phyloP scores from a whole-genome alignment of 1,140 invertebrate species.

The Drosophila orena region DNA sequence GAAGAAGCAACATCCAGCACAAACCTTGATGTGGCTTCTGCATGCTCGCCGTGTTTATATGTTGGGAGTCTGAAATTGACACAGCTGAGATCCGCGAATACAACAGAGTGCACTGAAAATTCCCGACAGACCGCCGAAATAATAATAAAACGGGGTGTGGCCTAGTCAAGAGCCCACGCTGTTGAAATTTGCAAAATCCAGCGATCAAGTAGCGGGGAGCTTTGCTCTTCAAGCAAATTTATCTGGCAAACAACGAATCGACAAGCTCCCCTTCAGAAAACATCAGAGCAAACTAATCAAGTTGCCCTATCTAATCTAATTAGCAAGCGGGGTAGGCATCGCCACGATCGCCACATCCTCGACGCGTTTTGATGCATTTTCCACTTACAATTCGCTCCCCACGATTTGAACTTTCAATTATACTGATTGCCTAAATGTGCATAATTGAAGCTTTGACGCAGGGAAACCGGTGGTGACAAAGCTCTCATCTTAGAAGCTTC shows the following conservation, averaged over 20 bases:
- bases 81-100: conserved; percentile 3
- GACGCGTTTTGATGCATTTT: conserved; percentile 1
- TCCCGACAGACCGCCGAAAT: background rate
- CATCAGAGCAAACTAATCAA: conserved; percentile 49
- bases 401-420: conserved; percentile 26
- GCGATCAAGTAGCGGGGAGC: conserved; percentile 17
- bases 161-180: conserved; percentile 11
- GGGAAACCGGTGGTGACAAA: conserved; percentile 15
- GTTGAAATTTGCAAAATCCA: conserved; percentile 3
- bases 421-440: conserved; percentile 26
- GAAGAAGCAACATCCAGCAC: conserved; percentile 55
- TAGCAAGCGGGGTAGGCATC: conserved; percentile 27
- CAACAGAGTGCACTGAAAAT: conserved; percentile 13
- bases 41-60: conserved; percentile 24
- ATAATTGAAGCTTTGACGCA: conserved; percentile 15
- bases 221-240: conserved; percentile 31
- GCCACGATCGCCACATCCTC: conserved; percentile 32
- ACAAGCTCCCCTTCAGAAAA: conserved; percentile 17
- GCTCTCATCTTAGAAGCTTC: conserved; percentile 21
- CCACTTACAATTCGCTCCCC: conserved; percentile 18
- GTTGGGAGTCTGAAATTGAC: background rate
- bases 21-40: conserved; percentile 37
- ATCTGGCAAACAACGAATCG: conserved; percentile 21
- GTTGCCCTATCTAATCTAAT: conserved; percentile 73
- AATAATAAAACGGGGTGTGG: conserved; percentile 25